phyloP scores from a whole-genome alignment of 2,888 invertebrate species.

The Acholoe squamosa region DNA sequence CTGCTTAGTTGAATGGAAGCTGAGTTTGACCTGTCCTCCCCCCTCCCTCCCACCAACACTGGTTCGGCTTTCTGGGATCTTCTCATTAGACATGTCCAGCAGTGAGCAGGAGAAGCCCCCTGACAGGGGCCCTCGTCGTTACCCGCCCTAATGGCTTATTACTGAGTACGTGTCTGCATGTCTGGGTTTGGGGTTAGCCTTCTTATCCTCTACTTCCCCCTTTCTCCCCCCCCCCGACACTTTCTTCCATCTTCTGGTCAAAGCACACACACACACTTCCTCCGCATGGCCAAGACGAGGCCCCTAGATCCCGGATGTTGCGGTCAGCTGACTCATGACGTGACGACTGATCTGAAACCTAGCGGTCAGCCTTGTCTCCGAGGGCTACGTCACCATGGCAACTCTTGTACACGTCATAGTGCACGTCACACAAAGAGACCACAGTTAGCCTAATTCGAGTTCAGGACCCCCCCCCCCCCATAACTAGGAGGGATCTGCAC shows the following conservation, averaged over 20 bases:
- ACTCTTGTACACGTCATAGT: background rate
- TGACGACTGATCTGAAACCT: background rate
- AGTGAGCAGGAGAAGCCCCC: background rate
- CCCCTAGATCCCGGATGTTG: slow-evolving; percentile 33
- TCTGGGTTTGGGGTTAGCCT: background rate
- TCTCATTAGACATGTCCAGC: no score
- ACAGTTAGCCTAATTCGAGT: no score
- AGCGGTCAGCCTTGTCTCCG: background rate
- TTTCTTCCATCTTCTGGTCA: background rate
- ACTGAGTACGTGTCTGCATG: slow-evolving; percentile 22
- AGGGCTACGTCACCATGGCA: background rate
- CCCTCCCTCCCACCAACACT: background rate
- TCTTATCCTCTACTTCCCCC: background rate
- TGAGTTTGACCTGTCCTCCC: background rate
- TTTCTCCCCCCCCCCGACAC: background rate
- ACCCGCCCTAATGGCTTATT: background rate
- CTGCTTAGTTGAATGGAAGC: no score
- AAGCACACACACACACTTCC: background rate
- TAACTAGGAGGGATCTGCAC: no score
- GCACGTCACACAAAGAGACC: slow-evolving; percentile 8
- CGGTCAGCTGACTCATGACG: slow-evolving; percentile 43
- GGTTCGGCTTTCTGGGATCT: no score
- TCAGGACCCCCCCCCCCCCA: no score
- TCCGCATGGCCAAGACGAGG: background rate
- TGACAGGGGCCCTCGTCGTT: background rate